Percentiles rank a stretch among this genome's conserved stretches.
These are phyloP conservation scores for Chloromyia formosa DNA, from an alignment of 2,888 invertebrate genomes.

Conservation along the genomic window DNA sequence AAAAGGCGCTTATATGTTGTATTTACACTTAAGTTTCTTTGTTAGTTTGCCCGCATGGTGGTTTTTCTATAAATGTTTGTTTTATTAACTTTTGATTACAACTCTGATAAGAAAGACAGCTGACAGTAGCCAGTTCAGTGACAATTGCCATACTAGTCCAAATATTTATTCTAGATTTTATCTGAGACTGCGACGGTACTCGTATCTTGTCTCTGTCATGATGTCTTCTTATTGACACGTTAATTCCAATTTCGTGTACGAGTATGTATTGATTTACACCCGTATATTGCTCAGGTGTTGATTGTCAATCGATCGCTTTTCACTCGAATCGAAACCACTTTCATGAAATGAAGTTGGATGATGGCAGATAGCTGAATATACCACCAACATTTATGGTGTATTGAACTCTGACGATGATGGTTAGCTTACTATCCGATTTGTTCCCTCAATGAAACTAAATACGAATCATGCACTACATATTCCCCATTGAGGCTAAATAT, in stretches of 20 bases:
- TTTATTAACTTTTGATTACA: slow-evolving; percentile 5
- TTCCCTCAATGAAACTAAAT: not conserved
- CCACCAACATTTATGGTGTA: slow-evolving; percentile 15
- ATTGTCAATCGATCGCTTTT: slow-evolving; percentile 25
- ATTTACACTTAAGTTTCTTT: not conserved
- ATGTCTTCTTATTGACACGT: slow-evolving; percentile 26
- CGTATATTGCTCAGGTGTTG: not conserved
- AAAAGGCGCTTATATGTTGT: not conserved
- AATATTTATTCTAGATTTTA: slow-evolving; percentile 33
- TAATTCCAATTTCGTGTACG: slow-evolving; percentile 6
- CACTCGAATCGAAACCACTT: not conserved
- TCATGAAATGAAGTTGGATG: not conserved
- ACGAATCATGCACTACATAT: slow-evolving; percentile 9
- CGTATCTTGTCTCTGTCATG: slow-evolving; percentile 31
- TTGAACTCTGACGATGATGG: not conserved
- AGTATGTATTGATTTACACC: not conserved
- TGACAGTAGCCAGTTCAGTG: slow-evolving; percentile 11
- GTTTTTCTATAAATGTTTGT: not conserved
- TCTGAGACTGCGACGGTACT: not conserved
- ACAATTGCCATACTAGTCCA: not conserved
- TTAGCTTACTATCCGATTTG: slow-evolving; percentile 7
- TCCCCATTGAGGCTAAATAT: not conserved
- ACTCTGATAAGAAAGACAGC: slow-evolving; percentile 2
- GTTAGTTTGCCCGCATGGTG: not conserved
- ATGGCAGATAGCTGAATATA: not conserved